Evolutionary conservation across 2,797 vertebrate species (phyloP).

Genomic region (Linurgus olivaceus): DNA sequence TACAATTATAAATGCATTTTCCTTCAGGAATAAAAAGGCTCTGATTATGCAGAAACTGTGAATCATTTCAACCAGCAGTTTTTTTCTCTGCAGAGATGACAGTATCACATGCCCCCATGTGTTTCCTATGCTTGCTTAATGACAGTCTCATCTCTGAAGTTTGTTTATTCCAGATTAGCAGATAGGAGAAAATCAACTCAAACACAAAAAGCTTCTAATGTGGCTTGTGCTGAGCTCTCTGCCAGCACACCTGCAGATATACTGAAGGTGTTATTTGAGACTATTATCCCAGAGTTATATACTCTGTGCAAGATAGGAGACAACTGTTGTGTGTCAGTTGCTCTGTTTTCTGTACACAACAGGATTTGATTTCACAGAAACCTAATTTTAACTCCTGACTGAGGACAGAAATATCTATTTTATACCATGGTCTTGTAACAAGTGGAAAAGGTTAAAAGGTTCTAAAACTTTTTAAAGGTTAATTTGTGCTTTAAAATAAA

Average conservation of each 20-base stretch:
- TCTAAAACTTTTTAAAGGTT: neutral
- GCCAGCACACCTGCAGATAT: conserved; percentile 41
- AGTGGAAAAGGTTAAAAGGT: neutral
- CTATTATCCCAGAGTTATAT: neutral
- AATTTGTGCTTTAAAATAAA: neutral
- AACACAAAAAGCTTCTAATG: conserved; percentile 8
- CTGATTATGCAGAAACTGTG: neutral
- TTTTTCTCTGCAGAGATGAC: neutral
- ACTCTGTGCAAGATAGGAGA: neutral
- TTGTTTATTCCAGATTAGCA: conserved; percentile 42
- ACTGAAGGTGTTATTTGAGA: neutral
- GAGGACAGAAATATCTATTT: neutral
- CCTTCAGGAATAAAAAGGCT: neutral
- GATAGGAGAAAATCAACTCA: conserved; percentile 30
- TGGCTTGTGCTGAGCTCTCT: neutral
- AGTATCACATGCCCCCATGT: neutral
- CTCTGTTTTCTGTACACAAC: neutral
- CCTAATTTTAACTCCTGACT: neutral
- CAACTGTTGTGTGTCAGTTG: neutral
- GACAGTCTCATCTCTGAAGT: conserved; percentile 1
- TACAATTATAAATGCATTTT: neutral
- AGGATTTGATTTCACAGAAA: neutral
- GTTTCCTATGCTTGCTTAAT: conserved; percentile 25
- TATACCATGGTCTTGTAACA: neutral
- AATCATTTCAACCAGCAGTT: neutral